These are phyloP conservation scores for Pungitius pungitius DNA, from an alignment of 2,113 vertebrate species.

Conservation along the genomic window DNA sequence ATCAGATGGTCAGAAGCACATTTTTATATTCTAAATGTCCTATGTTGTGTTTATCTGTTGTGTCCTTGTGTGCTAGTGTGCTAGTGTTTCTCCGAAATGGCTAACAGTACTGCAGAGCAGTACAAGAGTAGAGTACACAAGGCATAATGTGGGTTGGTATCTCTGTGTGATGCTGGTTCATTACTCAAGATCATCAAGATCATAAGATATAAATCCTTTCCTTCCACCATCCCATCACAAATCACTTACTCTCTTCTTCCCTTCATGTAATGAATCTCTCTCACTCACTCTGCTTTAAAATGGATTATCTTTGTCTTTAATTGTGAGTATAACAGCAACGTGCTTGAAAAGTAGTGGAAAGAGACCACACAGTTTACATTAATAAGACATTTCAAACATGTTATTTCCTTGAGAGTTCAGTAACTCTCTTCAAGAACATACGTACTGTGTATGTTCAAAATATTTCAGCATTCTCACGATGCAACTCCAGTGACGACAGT, in stretches of 20 bases:
- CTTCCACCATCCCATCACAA: conserved; percentile 42
- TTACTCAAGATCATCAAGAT: conserved; percentile 53
- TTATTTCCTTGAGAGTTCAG: not conserved
- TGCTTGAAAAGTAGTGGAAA: not conserved
- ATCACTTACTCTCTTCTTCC: conserved; percentile 45
- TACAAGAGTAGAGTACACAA: not conserved
- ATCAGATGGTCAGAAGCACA: not conserved
- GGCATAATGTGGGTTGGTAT: conserved; percentile 32
- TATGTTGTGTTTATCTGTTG: not conserved
- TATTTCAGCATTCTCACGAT: not conserved
- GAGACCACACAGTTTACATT: conserved; percentile 16
- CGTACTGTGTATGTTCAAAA: not conserved
- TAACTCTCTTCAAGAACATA: not conserved
- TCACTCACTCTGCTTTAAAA: conserved; percentile 26
- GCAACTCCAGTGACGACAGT: not conserved
- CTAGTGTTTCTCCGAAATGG: not conserved
- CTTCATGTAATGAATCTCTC: conserved; percentile 7
- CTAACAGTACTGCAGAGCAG: conserved; percentile 5
- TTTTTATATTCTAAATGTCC: not conserved
- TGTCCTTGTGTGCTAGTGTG: not conserved
- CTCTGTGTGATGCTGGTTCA: conserved; percentile 33
- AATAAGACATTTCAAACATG: not conserved
- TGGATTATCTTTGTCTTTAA: conserved; percentile 27
- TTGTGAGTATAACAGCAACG: not conserved
- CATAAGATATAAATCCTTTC: conserved; percentile 44